A percentile compares a stretch with the other conserved stretches of the same genome.
Evolutionary conservation across 1,140 invertebrate species (phyloP).

Genomic region (Pogonomyrmex barbatus): DNA sequence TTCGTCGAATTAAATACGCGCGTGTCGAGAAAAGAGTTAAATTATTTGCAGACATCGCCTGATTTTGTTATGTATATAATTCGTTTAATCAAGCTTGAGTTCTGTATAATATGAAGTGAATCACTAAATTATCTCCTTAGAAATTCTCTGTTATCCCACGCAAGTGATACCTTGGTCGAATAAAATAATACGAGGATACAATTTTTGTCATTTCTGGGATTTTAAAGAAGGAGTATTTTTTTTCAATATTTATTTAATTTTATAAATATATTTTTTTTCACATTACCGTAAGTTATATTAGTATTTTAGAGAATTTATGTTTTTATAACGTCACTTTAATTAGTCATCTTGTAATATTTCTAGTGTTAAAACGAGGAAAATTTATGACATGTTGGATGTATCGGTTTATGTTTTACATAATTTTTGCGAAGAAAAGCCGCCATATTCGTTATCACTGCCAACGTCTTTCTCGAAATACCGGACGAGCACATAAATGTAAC

Average conservation of each 20-base stretch:
- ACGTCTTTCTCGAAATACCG: neutral
- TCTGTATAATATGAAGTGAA: slow-evolving; percentile 14
- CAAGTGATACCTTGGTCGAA: neutral
- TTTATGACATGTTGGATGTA: neutral
- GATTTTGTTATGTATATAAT: slow-evolving; percentile 62
- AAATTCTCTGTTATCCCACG: neutral
- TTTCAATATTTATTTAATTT: slow-evolving; percentile 1
- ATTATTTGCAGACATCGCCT: slow-evolving; percentile 50
- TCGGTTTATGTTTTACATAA: slow-evolving; percentile 4
- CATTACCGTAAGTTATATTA: neutral
- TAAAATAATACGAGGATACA: neutral
- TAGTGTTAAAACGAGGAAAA: neutral
- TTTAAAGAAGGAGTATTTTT: neutral
- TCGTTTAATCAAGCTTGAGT: slow-evolving; percentile 4
- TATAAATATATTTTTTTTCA: neutral
- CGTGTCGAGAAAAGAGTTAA: slow-evolving; percentile 1
- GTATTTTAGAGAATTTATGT: neutral
- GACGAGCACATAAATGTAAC: slow-evolving; percentile 32
- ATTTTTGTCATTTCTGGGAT: neutral
- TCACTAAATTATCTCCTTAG: slow-evolving; percentile 24
- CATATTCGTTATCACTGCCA: neutral
- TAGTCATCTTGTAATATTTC: neutral
- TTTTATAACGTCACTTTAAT: neutral
- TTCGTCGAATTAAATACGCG: slow-evolving; percentile 33
- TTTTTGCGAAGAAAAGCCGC: neutral